Evolutionary conservation across 2,888 invertebrate species (phyloP).

Genomic region (Sarcophaga subvicina): DNA sequence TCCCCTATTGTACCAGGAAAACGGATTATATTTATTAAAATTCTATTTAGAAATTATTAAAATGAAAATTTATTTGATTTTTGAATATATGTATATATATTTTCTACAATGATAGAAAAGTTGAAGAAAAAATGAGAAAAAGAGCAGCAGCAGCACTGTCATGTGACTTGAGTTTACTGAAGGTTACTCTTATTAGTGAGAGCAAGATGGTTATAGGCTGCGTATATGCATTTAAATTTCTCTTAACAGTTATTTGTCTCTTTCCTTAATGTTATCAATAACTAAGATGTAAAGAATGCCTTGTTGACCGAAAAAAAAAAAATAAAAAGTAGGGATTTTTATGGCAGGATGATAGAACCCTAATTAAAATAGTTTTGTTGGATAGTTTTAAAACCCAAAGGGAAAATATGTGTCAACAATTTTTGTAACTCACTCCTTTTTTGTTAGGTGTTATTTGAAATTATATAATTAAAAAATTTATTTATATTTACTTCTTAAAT

Average conservation of each 20-base stretch:
- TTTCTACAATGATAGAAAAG: slow-evolving; percentile 58
- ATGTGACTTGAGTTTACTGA: slow-evolving; percentile 74
- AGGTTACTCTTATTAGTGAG: slow-evolving; percentile 71
- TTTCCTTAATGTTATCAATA: slow-evolving; percentile 36
- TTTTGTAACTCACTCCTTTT: not conserved
- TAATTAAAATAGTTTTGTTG: not conserved
- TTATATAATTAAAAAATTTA: slow-evolving; percentile 44
- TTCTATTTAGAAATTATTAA: slow-evolving; percentile 29
- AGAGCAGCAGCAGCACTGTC: slow-evolving; percentile 69
- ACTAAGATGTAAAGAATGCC: slow-evolving; percentile 9
- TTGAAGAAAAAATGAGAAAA: slow-evolving; percentile 65
- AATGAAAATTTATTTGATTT: not conserved
- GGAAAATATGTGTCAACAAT: slow-evolving; percentile 20
- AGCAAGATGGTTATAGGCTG: slow-evolving; percentile 72
- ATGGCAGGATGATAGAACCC: not conserved
- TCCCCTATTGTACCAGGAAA: not conserved
- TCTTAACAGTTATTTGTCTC: slow-evolving; percentile 33
- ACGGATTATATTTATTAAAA: not conserved
- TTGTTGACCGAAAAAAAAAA: not conserved
- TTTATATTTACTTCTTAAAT: not conserved
- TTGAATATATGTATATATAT: slow-evolving; percentile 11
- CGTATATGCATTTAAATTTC: slow-evolving; percentile 4
- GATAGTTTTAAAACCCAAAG: not conserved
- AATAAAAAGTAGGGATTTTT: not conserved
- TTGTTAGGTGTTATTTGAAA: slow-evolving; percentile 29